A percentile compares a stretch with the other conserved stretches of the same genome.
Evolutionary conservation across 2,888 invertebrate species (phyloP).

Genomic region (Syrista parreyssii): DNA sequence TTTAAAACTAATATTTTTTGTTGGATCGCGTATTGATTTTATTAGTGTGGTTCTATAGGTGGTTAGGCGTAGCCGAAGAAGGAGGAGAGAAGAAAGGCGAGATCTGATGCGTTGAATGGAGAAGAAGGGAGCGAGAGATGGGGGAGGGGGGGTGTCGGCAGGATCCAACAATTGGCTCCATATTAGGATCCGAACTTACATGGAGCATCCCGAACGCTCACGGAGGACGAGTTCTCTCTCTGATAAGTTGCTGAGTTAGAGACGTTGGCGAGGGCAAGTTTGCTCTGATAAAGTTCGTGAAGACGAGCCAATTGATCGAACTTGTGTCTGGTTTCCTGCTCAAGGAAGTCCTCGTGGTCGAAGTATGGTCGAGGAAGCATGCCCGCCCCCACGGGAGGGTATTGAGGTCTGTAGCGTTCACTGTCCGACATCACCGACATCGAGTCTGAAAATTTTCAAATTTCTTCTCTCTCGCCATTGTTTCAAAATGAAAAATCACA

Average conservation of each 20-base stretch:
- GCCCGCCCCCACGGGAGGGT: slow-evolving; percentile 54
- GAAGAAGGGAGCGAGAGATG: no score
- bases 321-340: slow-evolving; percentile 68
- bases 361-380: slow-evolving; percentile 61
- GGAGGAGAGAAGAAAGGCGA: no score
- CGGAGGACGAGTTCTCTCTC: slow-evolving; percentile 60
- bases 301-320: slow-evolving; percentile 85
- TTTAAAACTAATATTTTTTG: background rate
- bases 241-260: slow-evolving; percentile 74
- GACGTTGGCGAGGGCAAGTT: slow-evolving; percentile 80
- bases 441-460: slow-evolving; percentile 61
- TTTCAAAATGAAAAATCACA: background rate
- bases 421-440: slow-evolving; percentile 66
- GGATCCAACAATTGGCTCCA: background rate
- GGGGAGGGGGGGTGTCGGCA: background rate
- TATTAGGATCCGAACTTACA: slow-evolving; percentile 50
- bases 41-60: no score
- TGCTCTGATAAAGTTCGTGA: slow-evolving; percentile 84
- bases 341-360: slow-evolving; percentile 68
- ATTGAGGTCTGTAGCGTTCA: slow-evolving; percentile 61
- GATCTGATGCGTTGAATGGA: no score
- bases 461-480: background rate
- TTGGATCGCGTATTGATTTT: background rate
- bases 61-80: no score
- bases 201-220: slow-evolving; percentile 57